A percentile compares a stretch with the other conserved stretches of the same genome.
These are phyloP conservation scores for Telenomus remus DNA, from an alignment of 1,140 invertebrate species.

Conservation along the genomic window DNA sequence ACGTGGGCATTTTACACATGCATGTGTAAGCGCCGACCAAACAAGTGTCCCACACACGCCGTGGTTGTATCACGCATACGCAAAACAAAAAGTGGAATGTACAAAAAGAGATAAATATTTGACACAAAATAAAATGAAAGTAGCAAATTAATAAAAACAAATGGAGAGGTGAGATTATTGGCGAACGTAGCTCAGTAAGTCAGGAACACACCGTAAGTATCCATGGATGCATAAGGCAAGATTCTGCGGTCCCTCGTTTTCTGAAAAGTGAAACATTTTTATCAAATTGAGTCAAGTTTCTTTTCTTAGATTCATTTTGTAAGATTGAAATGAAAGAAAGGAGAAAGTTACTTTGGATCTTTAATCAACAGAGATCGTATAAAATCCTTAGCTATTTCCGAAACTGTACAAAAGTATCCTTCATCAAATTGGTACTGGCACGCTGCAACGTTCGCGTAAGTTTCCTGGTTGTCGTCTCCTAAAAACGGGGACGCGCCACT, in stretches of 20 bases:
- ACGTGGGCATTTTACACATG: slow-evolving; percentile 29
- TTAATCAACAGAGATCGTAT: slow-evolving; percentile 78
- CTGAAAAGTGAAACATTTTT: slow-evolving; percentile 65
- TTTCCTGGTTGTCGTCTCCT: slow-evolving; percentile 81
- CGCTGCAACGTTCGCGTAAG: slow-evolving; percentile 81
- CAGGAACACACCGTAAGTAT: slow-evolving; percentile 76
- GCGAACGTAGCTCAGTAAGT: slow-evolving; percentile 60
- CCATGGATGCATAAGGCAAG: slow-evolving; percentile 82
- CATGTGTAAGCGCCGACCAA: slow-evolving; percentile 30
- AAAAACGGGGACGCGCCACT: slow-evolving; percentile 82
- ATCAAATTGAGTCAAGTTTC: too few relatives aligned
- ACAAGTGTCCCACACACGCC: slow-evolving; percentile 28
- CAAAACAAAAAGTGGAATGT: slow-evolving; percentile 34
- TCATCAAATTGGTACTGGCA: slow-evolving; percentile 81
- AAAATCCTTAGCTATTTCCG: slow-evolving; percentile 79
- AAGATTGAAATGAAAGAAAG: too few relatives aligned
- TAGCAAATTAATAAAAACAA: slow-evolving; percentile 55
- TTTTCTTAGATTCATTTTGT: too few relatives aligned
- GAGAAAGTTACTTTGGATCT: slow-evolving; percentile 75
- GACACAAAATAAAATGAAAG: slow-evolving; percentile 30
- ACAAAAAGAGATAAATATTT: slow-evolving; percentile 55
- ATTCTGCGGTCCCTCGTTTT: slow-evolving; percentile 78
- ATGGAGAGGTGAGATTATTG: neutral
- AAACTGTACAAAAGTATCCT: slow-evolving; percentile 79
- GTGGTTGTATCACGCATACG: slow-evolving; percentile 33